These are phyloP conservation scores for Chamaedrilus cognettii DNA, from an alignment of 2,888 invertebrate genomes.

Conservation along the genomic window DNA sequence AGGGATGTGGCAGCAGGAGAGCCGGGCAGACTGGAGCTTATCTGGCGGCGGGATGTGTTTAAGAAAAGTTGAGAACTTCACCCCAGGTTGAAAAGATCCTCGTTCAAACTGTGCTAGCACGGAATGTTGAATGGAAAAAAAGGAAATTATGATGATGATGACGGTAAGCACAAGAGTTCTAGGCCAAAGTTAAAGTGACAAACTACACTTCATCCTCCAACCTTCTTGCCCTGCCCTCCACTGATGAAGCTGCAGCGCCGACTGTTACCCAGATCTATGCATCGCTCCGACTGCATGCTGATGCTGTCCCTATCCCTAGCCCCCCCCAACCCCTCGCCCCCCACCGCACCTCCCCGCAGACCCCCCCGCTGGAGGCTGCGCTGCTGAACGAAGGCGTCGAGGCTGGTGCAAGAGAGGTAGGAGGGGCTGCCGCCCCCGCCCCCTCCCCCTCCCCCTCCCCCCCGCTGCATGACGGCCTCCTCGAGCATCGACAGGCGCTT, in stretches of 20 bases:
- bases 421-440: constrained; percentile 19
- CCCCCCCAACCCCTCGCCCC: constrained; percentile 3
- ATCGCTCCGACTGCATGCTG: constrained; percentile 29
- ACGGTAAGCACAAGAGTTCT: no score
- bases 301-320: constrained; percentile 20
- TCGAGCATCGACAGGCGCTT: constrained; percentile 6
- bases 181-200: no score
- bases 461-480: constrained; percentile 14
- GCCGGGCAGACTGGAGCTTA: constrained; percentile 94
- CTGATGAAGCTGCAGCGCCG: constrained; percentile 20
- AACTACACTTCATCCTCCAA: no score
- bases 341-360: background rate
- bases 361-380: constrained; percentile 3
- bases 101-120: no score
- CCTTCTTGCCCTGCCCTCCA: background rate
- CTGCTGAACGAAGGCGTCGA: constrained; percentile 22
- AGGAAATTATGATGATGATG: no score
- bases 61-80: no score
- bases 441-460: no score
- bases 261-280: constrained; percentile 9
- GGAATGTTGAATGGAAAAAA: no score
- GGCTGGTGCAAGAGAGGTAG: constrained; percentile 23
- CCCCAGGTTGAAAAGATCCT: no score
- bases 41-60: constrained; percentile 71
- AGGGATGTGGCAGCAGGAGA: no score